Evolutionary conservation across 2,888 invertebrate genomes (phyloP).

Genomic region (Eurytoma adleriae): DNA sequence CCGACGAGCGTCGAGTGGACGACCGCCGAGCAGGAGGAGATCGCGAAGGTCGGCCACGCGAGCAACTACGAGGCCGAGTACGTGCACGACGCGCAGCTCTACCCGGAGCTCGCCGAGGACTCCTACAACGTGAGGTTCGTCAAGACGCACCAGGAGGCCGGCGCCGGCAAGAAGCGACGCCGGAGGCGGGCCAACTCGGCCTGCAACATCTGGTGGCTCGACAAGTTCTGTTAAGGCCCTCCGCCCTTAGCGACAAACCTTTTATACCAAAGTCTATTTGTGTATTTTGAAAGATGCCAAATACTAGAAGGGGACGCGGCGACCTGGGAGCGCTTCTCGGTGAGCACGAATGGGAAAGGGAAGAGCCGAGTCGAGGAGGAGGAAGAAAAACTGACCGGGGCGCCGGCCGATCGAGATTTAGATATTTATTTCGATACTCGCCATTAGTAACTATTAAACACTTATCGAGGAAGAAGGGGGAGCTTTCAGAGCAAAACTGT

Average conservation of each 20-base stretch:
- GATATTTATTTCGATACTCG: conserved; percentile 54
- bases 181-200: conserved; percentile 82
- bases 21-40: conserved; percentile 91
- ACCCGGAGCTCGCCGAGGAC: conserved; percentile 96
- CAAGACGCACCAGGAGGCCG: conserved; percentile 82
- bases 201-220: conserved; percentile 77
- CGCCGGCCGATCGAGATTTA: conserved; percentile 39
- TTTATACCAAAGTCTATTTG: conserved; percentile 82
- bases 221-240: conserved; percentile 71
- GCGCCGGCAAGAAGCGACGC: conserved; percentile 81
- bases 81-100: conserved; percentile 91
- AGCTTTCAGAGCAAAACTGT: conserved; percentile 24
- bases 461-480: conserved; percentile 21
- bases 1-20: conserved; percentile 91
- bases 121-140: conserved; percentile 95
- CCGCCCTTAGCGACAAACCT: conserved; percentile 59
- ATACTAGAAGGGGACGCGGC: conserved; percentile 18
- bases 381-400: conserved; percentile 7
- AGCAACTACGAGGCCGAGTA: conserved; percentile 94
- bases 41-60: conserved; percentile 89
- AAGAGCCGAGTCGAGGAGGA: background rate
- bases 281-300: conserved; percentile 54
- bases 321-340: conserved; percentile 1
- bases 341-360: background rate
- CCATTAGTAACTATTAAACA: conserved; percentile 52